A percentile compares a stretch with the other conserved stretches of the same genome.
Conservation (phyloP, 1,140 invertebrate species). For the Proctacanthus coquilletti region DNA sequence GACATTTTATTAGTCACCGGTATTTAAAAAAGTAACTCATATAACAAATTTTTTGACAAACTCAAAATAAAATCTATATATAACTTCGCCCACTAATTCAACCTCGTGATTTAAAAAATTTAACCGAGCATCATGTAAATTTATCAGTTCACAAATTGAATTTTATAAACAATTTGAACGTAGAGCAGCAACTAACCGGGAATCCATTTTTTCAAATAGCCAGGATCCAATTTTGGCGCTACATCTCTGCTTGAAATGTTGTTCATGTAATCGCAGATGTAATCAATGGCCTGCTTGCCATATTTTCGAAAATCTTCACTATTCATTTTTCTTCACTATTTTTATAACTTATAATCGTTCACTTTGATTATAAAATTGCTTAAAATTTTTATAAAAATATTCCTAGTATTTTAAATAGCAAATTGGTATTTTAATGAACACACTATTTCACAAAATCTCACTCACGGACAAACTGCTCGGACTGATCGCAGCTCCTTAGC, state of each 20-base stretch:
- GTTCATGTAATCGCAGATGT: conserved; percentile 76
- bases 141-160: not conserved
- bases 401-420: no score
- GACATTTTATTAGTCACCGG: conserved; percentile 6
- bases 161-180: no score
- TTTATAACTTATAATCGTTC: no score
- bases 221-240: conserved; percentile 69
- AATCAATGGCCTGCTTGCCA: conserved; percentile 87
- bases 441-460: no score
- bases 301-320: conserved; percentile 62
- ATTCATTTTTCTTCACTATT: no score
- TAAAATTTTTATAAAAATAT: no score
- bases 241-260: conserved; percentile 57
- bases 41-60: not conserved
- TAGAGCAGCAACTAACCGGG: conserved; percentile 18
- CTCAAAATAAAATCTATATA: not conserved
- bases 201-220: conserved; percentile 63
- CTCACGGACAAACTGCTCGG: no score
- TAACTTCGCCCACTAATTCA: not conserved
- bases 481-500: no score
- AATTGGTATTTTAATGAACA: no score
- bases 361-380: no score
- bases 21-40: conserved; percentile 14
- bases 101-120: no score
- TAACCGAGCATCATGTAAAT: not conserved